phyloP scores from a whole-genome alignment of 2,113 vertebrate genomes.

The Micromys minutus region DNA sequence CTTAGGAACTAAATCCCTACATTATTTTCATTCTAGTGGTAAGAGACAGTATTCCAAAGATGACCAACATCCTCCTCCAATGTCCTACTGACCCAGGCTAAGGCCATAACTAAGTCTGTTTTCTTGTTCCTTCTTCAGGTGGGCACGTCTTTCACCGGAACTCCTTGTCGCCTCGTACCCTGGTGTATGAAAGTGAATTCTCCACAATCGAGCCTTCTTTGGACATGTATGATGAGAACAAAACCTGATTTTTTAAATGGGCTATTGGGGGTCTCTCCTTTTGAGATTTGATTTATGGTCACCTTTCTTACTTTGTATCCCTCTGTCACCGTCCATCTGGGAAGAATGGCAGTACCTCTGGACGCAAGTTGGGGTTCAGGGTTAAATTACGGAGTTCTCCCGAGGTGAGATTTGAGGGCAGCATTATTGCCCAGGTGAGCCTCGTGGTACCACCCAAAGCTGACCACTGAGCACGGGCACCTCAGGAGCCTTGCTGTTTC shows the following conservation, averaged over 20 bases:
- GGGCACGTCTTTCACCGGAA: constrained; percentile 93
- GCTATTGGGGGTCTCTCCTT: constrained; percentile 81
- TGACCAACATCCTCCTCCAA: background rate
- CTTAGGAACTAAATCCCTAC: background rate
- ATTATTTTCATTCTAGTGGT: background rate
- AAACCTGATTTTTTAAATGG: constrained; percentile 90
- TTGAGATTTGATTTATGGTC: constrained; percentile 83
- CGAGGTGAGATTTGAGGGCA: constrained; percentile 79
- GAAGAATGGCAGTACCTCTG: constrained; percentile 84
- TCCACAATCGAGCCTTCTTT: constrained; percentile 93
- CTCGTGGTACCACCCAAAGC: constrained; percentile 45
- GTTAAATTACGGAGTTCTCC: constrained; percentile 77
- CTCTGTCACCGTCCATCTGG: constrained; percentile 86
- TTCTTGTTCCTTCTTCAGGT: constrained; percentile 85
- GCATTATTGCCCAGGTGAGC: constrained; percentile 72
- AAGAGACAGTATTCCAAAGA: background rate
- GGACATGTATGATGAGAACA: constrained; percentile 95
- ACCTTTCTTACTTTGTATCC: constrained; percentile 86
- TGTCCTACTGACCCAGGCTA: fast-evolving
- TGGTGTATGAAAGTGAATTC: constrained; percentile 94
- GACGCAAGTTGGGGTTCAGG: constrained; percentile 80
- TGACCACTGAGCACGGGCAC: constrained; percentile 69
- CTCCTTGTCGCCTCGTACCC: constrained; percentile 91
- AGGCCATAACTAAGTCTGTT: constrained; percentile 35
- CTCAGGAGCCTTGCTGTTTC: constrained; percentile 58